Evolutionary conservation across 1,140 invertebrate genomes (phyloP), one percentile per base, ranked within the genome.

Genomic region (Piezodorus guildinii): DNA sequence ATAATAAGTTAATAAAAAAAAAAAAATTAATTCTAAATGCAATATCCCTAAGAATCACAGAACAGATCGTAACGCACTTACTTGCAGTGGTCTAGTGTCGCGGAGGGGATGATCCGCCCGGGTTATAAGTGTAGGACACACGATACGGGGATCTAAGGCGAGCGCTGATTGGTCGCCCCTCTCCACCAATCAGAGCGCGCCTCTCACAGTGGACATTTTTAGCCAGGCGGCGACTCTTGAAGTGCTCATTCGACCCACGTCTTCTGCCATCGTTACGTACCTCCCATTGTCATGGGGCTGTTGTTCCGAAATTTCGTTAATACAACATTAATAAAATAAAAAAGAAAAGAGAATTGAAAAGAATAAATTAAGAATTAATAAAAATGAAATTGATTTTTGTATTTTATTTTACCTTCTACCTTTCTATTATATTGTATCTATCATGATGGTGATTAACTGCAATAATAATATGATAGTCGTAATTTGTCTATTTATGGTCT

Each of bases 61-160:
- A 65, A 62, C 52, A 64, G 69, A 74, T 74, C 77, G 74, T 74
- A 78, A 76, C 71, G 76, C 80, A 86, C 85, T 86, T 86, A 87
- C 85, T 87, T 88, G 90, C 85, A 85, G 87, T 87, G 90, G 87
- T 86, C 87, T 89, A 90, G 87, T 91, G 88, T 86, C 83, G 82
- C 80, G 81, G 78, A 76, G 77, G 79, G 78, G 78, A 79, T 77
- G 78, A 74, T 76, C 73, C 76, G 73, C 76, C 77, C 80, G 81
- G 79, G 81, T 85, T 89, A 88, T 88, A 89, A 89, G 88, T 86
- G 82, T 80, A 76, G 81, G 87, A 85, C 88, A 89, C 81, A 85
- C 85, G 86, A 90, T 86, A 83, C 83, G 78, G 76, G 73, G 72
- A 68, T 79, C 72, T 75, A 75, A 79, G 73, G 74, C 69, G 69